Evolutionary conservation across 53 echinoderm and acorn worm species (phyloP).

Genomic region (Antedon mediterranea): DNA sequence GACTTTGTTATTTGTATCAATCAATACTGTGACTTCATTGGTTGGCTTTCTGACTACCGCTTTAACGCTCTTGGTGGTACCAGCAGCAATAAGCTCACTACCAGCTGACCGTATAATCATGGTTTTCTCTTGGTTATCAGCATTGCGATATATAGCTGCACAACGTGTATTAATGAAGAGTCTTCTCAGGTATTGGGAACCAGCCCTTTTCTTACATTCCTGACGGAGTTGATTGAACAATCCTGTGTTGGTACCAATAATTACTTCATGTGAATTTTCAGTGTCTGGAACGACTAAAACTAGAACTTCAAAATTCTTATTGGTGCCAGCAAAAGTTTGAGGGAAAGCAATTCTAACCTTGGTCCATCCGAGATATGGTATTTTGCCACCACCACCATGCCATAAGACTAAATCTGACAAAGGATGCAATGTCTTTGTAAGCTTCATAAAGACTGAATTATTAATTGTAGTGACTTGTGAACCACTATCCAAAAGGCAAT

Average conservation of each 20-base stretch:
- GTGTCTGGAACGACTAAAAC: too few species aligned
- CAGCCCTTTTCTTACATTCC: too few species aligned
- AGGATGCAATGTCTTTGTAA: constrained; percentile 8
- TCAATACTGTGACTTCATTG: background rate
- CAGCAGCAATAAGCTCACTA: background rate
- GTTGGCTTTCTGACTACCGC: background rate
- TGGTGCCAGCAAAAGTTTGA: too few species aligned
- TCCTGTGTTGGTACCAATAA: too few species aligned
- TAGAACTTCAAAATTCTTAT: too few species aligned
- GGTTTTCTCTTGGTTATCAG: background rate
- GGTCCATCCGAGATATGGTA: constrained; percentile 31
- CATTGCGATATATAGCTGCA: too few species aligned
- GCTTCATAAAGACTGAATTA: constrained; percentile 10
- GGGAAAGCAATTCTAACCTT: too few species aligned
- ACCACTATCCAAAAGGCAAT: constrained; percentile 33
- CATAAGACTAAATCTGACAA: constrained; percentile 21
- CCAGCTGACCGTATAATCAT: background rate
- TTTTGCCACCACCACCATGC: constrained; percentile 38
- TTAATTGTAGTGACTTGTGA: constrained; percentile 36
- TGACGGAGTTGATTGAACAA: too few species aligned
- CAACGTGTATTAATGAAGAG: too few species aligned
- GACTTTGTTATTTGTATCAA: background rate
- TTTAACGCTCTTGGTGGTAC: background rate
- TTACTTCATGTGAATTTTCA: too few species aligned
- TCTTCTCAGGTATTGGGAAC: too few species aligned